Percentiles rank a stretch among this genome's conserved stretches.
These are phyloP conservation scores for Trichonephila clavata DNA, from an alignment of 1,140 invertebrate species.

Conservation along the genomic window DNA sequence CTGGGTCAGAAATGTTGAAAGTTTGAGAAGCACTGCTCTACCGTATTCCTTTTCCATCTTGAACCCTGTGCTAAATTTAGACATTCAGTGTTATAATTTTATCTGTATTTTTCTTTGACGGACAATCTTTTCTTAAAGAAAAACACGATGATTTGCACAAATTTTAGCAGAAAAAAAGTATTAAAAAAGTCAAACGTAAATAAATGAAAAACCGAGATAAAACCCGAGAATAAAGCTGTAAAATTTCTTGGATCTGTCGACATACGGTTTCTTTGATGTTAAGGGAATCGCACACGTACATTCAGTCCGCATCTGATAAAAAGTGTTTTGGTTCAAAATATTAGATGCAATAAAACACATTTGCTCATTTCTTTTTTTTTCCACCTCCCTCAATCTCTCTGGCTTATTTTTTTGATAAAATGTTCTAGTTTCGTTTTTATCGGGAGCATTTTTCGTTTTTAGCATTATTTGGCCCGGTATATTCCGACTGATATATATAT, in stretches of 20 bases:
- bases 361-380: not conserved
- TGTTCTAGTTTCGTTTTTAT: not conserved
- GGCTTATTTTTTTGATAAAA: not conserved
- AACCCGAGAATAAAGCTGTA: not conserved
- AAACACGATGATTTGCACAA: not conserved
- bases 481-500: too few relatives aligned
- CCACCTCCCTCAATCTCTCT: not conserved
- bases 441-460: not conserved
- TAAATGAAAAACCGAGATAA: not conserved
- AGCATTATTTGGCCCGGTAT: not conserved
- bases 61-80: too few relatives aligned
- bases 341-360: slow-evolving; percentile 21
- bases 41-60: too few relatives aligned
- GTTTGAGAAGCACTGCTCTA: too few relatives aligned
- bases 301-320: not conserved
- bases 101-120: too few relatives aligned
- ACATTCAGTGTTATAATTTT: too few relatives aligned
- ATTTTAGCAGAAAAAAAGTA: not conserved
- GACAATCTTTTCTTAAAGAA: too few relatives aligned
- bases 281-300: not conserved
- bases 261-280: slow-evolving; percentile 1
- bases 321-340: not conserved
- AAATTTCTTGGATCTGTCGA: not conserved
- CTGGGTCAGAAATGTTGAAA: too few relatives aligned
- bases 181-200: not conserved